phyloP scores from a whole-genome alignment of 2,888 invertebrate species.

The Leucoma salicis region DNA sequence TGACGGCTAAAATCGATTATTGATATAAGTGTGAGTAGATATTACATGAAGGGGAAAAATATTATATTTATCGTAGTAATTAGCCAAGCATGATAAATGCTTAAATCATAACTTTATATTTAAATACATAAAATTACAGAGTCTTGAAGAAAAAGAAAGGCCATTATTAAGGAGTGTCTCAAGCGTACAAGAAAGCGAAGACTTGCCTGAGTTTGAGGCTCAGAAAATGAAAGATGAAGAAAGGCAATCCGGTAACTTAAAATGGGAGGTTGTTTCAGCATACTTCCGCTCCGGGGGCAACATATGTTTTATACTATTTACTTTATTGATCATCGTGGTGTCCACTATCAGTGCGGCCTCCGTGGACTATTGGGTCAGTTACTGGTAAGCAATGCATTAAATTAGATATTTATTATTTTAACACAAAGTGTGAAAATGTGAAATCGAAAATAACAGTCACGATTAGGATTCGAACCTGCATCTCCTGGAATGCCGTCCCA shows the following conservation, averaged over 20 bases:
- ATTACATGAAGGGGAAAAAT: too few relatives aligned
- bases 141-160: conserved; percentile 44
- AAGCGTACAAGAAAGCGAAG: conserved; percentile 52
- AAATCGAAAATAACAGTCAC: too few relatives aligned
- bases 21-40: too few relatives aligned
- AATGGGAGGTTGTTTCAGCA: conserved; percentile 60
- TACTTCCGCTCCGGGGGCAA: conserved; percentile 67
- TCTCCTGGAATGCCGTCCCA: too few relatives aligned
- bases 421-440: too few relatives aligned
- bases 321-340: conserved; percentile 55
- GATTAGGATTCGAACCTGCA: too few relatives aligned
- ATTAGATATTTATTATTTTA: not conserved
- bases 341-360: conserved; percentile 84
- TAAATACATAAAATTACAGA: too few relatives aligned
- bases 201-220: conserved; percentile 56
- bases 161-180: conserved; percentile 33
- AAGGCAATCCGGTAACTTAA: conserved; percentile 62
- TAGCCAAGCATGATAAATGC: too few relatives aligned
- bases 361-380: conserved; percentile 87
- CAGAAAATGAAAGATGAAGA: conserved; percentile 67
- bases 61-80: too few relatives aligned
- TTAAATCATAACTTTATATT: too few relatives aligned
- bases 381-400: conserved; percentile 79
- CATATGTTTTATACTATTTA: conserved; percentile 52
- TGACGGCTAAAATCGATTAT: too few relatives aligned